These are phyloP conservation scores for Loxodonta africana DNA, from an alignment of 2,113 vertebrate genomes.

Conservation along the genomic window DNA sequence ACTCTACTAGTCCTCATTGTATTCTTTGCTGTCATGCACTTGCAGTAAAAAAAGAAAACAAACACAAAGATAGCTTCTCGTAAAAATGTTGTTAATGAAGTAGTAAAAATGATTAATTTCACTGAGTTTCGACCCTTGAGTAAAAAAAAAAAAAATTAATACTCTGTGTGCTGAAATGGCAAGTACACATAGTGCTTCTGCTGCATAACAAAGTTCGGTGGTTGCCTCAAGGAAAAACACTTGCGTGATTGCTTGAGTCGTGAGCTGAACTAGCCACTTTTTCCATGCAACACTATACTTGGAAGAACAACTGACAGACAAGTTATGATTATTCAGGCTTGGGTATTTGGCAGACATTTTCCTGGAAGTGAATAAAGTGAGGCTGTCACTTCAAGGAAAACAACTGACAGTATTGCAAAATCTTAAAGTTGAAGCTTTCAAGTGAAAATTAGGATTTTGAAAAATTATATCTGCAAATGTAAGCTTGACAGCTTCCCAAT, in stretches of 20 bases:
- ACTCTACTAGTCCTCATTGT: accelerated
- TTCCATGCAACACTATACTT: background rate
- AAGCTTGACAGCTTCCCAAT: conserved; percentile 8
- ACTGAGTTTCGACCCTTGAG: background rate
- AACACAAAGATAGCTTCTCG: background rate
- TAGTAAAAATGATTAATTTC: background rate
- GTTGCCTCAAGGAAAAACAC: background rate
- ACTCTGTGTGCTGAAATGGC: background rate
- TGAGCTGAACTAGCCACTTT: background rate
- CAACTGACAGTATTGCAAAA: background rate
- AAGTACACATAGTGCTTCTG: background rate
- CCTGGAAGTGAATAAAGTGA: conserved; percentile 44
- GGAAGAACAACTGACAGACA: conserved; percentile 17
- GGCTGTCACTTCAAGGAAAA: conserved; percentile 44
- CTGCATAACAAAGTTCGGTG: accelerated
- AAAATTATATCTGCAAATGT: background rate
- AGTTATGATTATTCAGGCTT: conserved; percentile 28
- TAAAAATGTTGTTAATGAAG: background rate
- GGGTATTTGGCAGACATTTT: conserved; percentile 37
- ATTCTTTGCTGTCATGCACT: background rate
- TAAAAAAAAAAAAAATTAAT: too few species aligned
- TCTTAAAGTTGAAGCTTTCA: conserved; percentile 21
- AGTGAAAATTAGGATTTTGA: conserved; percentile 46
- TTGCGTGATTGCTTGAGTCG: background rate
- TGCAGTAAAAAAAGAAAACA: background rate